Conservation (phyloP, 2,888 invertebrate species). For the Ophion obscuratus region DNA sequence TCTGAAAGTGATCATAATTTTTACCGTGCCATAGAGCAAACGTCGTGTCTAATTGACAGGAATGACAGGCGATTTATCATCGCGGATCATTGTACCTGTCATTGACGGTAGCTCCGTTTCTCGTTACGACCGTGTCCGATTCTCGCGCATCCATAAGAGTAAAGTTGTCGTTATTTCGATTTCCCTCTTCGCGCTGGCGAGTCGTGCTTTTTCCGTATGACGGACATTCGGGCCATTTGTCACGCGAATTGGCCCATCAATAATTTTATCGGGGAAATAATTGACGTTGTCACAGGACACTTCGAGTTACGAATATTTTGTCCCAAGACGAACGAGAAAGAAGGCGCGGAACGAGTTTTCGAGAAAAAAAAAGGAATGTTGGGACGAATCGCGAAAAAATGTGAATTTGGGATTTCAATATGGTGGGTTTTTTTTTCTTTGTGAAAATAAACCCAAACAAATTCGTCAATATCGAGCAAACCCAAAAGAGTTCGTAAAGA, state of each 20-base stretch:
- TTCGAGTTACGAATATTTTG: not conserved
- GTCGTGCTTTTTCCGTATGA: not conserved
- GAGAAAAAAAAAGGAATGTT: not conserved
- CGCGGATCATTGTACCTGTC: constrained; percentile 2
- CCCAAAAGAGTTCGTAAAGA: no score
- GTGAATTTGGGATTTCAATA: no score
- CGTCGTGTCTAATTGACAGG: constrained; percentile 23
- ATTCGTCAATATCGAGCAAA: no score
- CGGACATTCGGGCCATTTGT: constrained; percentile 4
- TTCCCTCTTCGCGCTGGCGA: not conserved
- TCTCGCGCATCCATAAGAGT: not conserved
- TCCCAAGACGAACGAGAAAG: not conserved
- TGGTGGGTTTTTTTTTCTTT: no score
- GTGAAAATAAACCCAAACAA: no score
- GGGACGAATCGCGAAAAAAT: no score
- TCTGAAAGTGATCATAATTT: constrained; percentile 14
- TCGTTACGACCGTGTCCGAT: not conserved
- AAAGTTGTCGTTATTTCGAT: not conserved
- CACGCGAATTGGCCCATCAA: constrained; percentile 12
- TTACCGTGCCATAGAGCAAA: not conserved
- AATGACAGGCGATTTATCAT: constrained; percentile 26
- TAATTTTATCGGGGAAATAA: not conserved
- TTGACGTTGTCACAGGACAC: not conserved
- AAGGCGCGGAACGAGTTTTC: not conserved
- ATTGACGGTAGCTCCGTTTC: not conserved